Conservation (phyloP, 2,797 vertebrate species). For the Xiphophorus birchmanni region DNA sequence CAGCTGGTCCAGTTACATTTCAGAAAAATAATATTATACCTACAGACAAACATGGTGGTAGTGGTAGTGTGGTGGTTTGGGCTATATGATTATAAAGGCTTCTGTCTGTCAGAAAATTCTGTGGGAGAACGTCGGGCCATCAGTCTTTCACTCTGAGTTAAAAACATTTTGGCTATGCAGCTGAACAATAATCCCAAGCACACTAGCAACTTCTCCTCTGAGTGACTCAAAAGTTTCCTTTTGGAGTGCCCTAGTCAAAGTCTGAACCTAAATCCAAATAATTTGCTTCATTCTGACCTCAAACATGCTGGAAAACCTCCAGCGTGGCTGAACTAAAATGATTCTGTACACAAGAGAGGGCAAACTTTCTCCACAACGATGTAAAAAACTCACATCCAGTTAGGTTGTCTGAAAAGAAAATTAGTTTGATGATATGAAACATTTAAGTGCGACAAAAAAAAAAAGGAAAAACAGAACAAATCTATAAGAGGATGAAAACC, state of each 20-base stretch:
- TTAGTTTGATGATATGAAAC: not conserved
- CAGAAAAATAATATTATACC: not conserved
- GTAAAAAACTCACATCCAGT: not conserved
- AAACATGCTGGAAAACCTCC: not conserved
- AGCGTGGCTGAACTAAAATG: not conserved
- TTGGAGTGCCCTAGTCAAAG: not conserved
- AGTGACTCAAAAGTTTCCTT: not conserved
- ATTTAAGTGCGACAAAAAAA: not conserved
- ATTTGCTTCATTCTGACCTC: not conserved
- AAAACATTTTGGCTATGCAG: not conserved
- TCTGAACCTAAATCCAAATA: not conserved
- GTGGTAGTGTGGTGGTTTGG: not conserved
- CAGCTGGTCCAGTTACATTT: not conserved
- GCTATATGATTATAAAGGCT: not conserved
- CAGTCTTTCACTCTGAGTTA: too few species aligned
- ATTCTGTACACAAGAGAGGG: not conserved
- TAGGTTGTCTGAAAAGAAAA: not conserved
- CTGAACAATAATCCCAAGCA: not conserved
- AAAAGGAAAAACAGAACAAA: not conserved
- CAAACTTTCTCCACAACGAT: not conserved
- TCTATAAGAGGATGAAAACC: not conserved
- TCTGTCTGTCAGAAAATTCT: not conserved
- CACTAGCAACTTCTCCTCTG: not conserved
- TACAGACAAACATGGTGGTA: not conserved
- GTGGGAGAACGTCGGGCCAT: not conserved